Percentiles rank a stretch among this genome's conserved stretches.
Evolutionary conservation across 2,797 vertebrate genomes (phyloP).

Genomic region (Holocentrus rufus): DNA sequence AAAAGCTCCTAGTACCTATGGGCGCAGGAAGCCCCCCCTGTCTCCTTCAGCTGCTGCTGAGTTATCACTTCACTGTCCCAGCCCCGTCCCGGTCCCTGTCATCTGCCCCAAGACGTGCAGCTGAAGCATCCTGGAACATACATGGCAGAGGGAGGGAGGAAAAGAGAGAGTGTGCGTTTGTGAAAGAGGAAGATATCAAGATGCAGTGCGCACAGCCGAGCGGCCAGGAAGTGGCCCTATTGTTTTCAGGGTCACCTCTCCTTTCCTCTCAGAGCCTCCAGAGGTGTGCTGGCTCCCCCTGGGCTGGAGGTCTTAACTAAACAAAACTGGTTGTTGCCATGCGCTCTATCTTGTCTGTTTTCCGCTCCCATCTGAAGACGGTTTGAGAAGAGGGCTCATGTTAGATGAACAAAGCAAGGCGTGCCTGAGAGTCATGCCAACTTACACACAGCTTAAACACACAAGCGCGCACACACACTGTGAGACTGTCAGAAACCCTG

Average conservation of each 20-base stretch:
- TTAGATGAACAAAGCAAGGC: slow-evolving; percentile 36
- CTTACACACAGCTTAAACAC: neutral
- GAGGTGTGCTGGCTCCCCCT: slow-evolving; percentile 59
- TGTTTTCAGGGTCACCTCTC: slow-evolving; percentile 80
- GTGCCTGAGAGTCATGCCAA: slow-evolving; percentile 13
- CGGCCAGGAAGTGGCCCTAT: slow-evolving; percentile 80
- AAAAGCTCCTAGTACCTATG: neutral
- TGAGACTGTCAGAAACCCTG: neutral
- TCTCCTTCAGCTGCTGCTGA: slow-evolving; percentile 58
- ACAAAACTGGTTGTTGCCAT: slow-evolving; percentile 54
- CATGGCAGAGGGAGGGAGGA: slow-evolving; percentile 29
- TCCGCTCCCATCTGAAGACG: slow-evolving; percentile 38
- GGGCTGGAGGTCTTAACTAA: slow-evolving; percentile 63
- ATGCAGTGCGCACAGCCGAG: slow-evolving; percentile 41
- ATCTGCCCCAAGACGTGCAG: slow-evolving; percentile 62
- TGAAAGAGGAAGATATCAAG: slow-evolving; percentile 49
- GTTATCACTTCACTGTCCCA: slow-evolving; percentile 55
- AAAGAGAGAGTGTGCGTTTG: neutral
- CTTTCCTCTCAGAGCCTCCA: slow-evolving; percentile 75
- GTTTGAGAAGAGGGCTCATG: slow-evolving; percentile 20
- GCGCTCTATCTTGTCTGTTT: slow-evolving; percentile 61
- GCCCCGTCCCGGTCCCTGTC: slow-evolving; percentile 36
- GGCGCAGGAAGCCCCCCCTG: slow-evolving; percentile 36
- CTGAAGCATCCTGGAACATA: slow-evolving; percentile 64
- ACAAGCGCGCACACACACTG: neutral